Conservation (phyloP, 2,888 invertebrate species). For the Acleris literana region DNA sequence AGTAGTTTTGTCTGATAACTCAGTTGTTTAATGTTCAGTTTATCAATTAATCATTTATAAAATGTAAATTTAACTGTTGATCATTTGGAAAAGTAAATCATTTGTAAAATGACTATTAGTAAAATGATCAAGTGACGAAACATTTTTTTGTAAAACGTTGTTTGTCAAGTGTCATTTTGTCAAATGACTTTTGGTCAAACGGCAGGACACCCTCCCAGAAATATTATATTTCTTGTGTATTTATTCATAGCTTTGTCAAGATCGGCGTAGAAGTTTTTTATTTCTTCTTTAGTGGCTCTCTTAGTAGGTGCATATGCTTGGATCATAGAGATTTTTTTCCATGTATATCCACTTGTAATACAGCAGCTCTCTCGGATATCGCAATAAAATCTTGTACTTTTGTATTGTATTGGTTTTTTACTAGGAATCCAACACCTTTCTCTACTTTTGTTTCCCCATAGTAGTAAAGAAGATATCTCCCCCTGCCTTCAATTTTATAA, state of each 20-base stretch:
- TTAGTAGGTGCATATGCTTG: constrained; percentile 6
- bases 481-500: constrained; percentile 26
- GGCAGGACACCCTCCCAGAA: too few species aligned
- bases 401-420: constrained; percentile 15
- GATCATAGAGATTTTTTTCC: not conserved
- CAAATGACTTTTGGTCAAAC: too few species aligned
- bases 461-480: constrained; percentile 13
- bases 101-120: too few species aligned
- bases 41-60: too few species aligned
- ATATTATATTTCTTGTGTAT: not conserved
- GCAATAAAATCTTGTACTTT: constrained; percentile 11
- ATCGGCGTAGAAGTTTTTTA: constrained; percentile 3
- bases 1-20: too few species aligned
- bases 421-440: constrained; percentile 20
- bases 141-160: too few species aligned
- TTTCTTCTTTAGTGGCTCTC: constrained; percentile 3
- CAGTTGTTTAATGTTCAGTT: too few species aligned
- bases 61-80: too few species aligned
- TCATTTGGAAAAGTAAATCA: too few species aligned
- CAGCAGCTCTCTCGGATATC: constrained; percentile 9
- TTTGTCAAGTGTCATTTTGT: too few species aligned
- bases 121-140: too few species aligned
- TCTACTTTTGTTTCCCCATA: constrained; percentile 21
- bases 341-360: constrained; percentile 5
- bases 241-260: constrained; percentile 9